These are phyloP conservation scores for Agonopterix alstromeriana DNA, from an alignment of 2,888 invertebrate species.

Conservation along the genomic window DNA sequence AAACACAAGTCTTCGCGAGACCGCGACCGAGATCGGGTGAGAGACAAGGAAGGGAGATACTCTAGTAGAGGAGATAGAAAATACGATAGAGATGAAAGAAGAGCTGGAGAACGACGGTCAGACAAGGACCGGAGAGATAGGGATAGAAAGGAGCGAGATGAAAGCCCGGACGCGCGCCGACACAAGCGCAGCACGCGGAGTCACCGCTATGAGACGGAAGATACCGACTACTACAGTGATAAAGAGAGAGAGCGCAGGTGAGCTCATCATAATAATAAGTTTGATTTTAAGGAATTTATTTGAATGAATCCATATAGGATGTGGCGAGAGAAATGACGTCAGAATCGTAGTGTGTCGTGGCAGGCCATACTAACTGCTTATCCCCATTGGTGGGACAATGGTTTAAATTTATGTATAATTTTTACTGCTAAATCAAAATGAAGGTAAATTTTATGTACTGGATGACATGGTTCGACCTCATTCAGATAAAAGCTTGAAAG, in stretches of 20 bases:
- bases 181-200: constrained; percentile 52
- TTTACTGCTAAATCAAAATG: too few relatives aligned
- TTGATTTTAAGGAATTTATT: too few relatives aligned
- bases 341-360: too few relatives aligned
- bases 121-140: constrained; percentile 20
- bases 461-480: too few relatives aligned
- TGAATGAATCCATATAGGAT: too few relatives aligned
- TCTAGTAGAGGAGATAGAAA: constrained; percentile 45
- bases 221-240: constrained; percentile 82
- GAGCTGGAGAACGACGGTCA: constrained; percentile 44
- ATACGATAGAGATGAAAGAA: constrained; percentile 46
- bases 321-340: too few relatives aligned
- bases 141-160: constrained; percentile 45
- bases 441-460: too few relatives aligned
- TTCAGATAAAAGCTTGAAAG: too few relatives aligned
- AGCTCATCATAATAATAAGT: background rate
- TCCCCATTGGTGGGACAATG: too few relatives aligned
- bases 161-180: constrained; percentile 46
- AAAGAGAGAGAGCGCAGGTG: constrained; percentile 75
- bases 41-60: constrained; percentile 36
- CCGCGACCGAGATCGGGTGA: constrained; percentile 24
- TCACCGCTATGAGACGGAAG: constrained; percentile 79
- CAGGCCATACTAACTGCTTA: too few relatives aligned
- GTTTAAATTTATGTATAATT: too few relatives aligned
- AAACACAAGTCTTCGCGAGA: constrained; percentile 46